Evolutionary conservation across 2,113 vertebrate genomes (phyloP), one percentile per base, ranked within the genome.

Genomic region (Coturnix japonica): DNA sequence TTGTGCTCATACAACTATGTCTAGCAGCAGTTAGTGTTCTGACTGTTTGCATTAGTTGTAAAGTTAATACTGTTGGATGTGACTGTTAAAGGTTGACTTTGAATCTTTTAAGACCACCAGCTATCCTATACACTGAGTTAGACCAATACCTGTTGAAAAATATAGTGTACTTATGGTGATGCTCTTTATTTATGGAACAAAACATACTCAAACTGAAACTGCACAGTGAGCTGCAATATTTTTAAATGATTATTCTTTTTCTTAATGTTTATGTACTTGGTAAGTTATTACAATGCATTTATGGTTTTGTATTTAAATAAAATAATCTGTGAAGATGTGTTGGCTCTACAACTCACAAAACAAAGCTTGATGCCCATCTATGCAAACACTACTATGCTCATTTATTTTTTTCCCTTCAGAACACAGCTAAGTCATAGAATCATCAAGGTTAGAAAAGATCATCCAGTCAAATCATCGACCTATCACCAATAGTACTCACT

Each of bases 41-140:
- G 87, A 81, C 75, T 87, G 51, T 76, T 49, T 85, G 70, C 18
- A 47, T 28, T 33, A 51, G 71, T 9, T 87, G 47, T 77, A 77
- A 92, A 93, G 91, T 92, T 89, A 92, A 89, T 90, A 37, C 60
- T 75, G 39, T 83, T 89, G 30, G 30, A 66, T 23, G 39, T 77
- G 56, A 53, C 64, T 74, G 71, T 47, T 47, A 33, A 56, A 87
- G 43, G 69, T 31, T 51, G 87, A n/a, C 41, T 66, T 56, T 85
- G 51, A 77, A 71, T 79, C 73, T 79, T 81, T 65, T 5, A 83
- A 88, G 91, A 89, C 71, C 84, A 91, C 83, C 69, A 86, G n/a
- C 25, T 61, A 56, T 16, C 65, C 31, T 72, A 30, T 44, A 73
- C 23, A 37, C 44, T 87, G 63, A 53, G 39, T 31, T 39, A 73